Conservation (phyloP, 2,797 vertebrate species). For the Lateolabrax maculatus region DNA sequence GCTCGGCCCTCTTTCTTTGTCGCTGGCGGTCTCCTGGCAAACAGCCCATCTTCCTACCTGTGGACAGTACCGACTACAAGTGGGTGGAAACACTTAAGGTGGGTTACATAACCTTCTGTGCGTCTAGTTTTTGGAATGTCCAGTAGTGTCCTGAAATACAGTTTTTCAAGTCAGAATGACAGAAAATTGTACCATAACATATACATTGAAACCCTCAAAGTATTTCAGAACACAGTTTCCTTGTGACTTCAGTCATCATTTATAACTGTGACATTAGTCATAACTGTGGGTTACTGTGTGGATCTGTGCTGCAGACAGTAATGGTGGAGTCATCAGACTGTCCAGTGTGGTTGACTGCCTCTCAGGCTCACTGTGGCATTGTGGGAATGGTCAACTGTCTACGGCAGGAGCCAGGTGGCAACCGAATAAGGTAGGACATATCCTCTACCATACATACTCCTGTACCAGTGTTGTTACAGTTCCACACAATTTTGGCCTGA, state of each 20-base stretch:
- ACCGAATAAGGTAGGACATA: constrained; percentile 89
- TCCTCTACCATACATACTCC: not conserved
- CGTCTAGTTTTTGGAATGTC: not conserved
- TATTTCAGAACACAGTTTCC: not conserved
- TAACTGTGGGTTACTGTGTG: constrained; percentile 18
- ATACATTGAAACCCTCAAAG: not conserved
- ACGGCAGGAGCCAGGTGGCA: constrained; percentile 93
- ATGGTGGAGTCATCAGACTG: constrained; percentile 84
- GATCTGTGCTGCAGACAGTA: constrained; percentile 61
- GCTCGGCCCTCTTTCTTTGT: constrained; percentile 92
- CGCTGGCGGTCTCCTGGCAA: constrained; percentile 74
- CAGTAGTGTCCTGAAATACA: not conserved
- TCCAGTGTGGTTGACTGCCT: constrained; percentile 91
- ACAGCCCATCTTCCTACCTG: constrained; percentile 83
- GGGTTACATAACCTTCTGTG: constrained; percentile 1
- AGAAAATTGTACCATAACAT: not conserved
- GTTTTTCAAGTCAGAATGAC: not conserved
- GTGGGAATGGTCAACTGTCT: constrained; percentile 98
- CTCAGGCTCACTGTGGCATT: constrained; percentile 88
- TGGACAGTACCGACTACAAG: constrained; percentile 87
- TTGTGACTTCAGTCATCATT: not conserved
- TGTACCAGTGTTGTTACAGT: not conserved
- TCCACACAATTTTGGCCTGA: not conserved
- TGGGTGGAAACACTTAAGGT: constrained; percentile 98
- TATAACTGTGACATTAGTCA: not conserved